A percentile compares a stretch with the other conserved stretches of the same genome.
phyloP scores from a whole-genome alignment of 2,888 invertebrate species.

The Orchesella flavescens region DNA sequence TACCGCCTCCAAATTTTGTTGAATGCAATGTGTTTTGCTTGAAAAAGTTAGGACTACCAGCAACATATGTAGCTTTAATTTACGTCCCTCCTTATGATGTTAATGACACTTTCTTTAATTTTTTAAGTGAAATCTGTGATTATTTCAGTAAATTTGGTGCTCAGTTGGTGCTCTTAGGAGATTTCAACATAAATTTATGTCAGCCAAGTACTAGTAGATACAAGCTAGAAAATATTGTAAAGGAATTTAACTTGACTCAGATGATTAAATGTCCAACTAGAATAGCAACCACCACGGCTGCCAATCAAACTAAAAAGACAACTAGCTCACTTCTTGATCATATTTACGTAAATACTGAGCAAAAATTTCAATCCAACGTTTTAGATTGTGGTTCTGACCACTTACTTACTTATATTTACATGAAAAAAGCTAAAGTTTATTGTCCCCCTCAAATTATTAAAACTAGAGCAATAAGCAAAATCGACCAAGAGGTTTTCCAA shows the following conservation, averaged over 20 bases:
- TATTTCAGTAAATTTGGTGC: neutral
- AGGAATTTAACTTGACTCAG: constrained; percentile 8
- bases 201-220: neutral
- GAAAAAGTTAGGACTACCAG: neutral
- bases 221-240: neutral
- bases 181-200: constrained; percentile 27
- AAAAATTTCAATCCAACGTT: neutral
- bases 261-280: constrained; percentile 8
- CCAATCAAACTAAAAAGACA: neutral
- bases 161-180: neutral
- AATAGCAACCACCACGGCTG: neutral
- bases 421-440: neutral
- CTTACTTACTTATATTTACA: neutral
- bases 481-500: neutral
- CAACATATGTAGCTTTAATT: neutral
- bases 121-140: neutral
- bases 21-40: constrained; percentile 11
- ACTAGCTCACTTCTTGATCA: constrained; percentile 4
- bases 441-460: neutral
- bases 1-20: neutral
- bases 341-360: neutral
- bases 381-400: constrained; percentile 21
- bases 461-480: neutral
- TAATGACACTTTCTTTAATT: constrained; percentile 17
- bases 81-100: constrained; percentile 21